Conservation (phyloP, 1,140 invertebrate genomes). For the Rhagoletis pomonella region DNA sequence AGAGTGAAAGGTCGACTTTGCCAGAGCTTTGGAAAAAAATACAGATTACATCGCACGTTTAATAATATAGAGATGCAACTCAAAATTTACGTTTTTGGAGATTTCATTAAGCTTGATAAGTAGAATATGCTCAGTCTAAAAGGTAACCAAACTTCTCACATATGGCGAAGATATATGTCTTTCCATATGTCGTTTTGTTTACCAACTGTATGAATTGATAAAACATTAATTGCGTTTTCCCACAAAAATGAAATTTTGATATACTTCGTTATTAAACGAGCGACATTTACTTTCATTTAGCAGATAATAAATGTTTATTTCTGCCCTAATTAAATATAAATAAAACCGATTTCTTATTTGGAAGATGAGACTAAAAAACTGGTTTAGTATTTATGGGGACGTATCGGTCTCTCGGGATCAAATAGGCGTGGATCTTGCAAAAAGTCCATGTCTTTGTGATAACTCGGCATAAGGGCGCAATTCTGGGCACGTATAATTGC, state of each 20-base stretch:
- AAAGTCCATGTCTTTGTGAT: slow-evolving; percentile 85
- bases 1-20: slow-evolving; percentile 63
- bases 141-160: too few species aligned
- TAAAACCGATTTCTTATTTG: neutral
- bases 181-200: too few species aligned
- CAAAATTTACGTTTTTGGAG: too few species aligned
- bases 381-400: slow-evolving; percentile 84
- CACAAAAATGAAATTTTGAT: too few species aligned
- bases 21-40: slow-evolving; percentile 63
- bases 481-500: slow-evolving; percentile 84
- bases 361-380: neutral
- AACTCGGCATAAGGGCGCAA: slow-evolving; percentile 85
- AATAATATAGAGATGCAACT: neutral
- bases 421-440: slow-evolving; percentile 90
- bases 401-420: slow-evolving; percentile 87
- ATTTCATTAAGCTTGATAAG: too few species aligned
- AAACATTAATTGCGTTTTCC: too few species aligned
- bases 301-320: slow-evolving; percentile 59
- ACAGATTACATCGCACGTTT: slow-evolving; percentile 57
- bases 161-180: too few species aligned
- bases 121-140: too few species aligned
- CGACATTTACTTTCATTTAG: slow-evolving; percentile 53
- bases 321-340: neutral
- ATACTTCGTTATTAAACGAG: slow-evolving; percentile 57
- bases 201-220: too few species aligned